phyloP scores from a whole-genome alignment of 2,888 invertebrate genomes.

The Erpobdella octoculata region DNA sequence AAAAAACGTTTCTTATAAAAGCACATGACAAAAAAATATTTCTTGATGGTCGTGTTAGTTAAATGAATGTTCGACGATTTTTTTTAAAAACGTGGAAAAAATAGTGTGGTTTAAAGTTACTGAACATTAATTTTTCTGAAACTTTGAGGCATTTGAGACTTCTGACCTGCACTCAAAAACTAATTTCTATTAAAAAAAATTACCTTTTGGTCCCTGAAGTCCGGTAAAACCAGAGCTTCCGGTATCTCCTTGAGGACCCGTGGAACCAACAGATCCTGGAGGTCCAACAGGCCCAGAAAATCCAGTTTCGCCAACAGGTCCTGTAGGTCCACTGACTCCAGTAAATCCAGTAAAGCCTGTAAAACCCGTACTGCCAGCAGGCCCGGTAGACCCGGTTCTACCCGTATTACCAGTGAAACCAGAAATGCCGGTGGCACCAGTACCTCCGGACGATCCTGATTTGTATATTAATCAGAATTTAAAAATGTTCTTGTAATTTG shows the following conservation, averaged over 20 bases:
- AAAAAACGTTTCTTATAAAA: too few relatives aligned
- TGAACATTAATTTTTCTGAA: too few relatives aligned
- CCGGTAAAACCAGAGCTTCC: slow-evolving; percentile 27
- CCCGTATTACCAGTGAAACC: slow-evolving; percentile 29
- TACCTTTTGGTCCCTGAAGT: background rate
- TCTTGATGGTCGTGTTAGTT: too few relatives aligned
- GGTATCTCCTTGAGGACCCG: slow-evolving; percentile 12
- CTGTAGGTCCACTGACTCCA: slow-evolving; percentile 30
- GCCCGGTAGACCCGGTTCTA: background rate
- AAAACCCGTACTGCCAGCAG: slow-evolving; percentile 38
- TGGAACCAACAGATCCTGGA: background rate
- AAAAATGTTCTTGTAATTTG: slow-evolving; percentile 31
- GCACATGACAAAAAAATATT: too few relatives aligned
- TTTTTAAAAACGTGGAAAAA: too few relatives aligned
- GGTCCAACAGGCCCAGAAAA: background rate
- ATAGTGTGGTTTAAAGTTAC: background rate
- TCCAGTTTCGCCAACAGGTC: slow-evolving; percentile 41
- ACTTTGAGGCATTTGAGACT: too few relatives aligned
- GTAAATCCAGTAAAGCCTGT: slow-evolving; percentile 33
- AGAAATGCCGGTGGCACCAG: slow-evolving; percentile 35
- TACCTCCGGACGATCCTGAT: slow-evolving; percentile 39
- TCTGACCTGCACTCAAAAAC: too few relatives aligned
- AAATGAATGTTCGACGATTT: too few relatives aligned
- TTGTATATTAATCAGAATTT: slow-evolving; percentile 41
- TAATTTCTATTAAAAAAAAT: background rate